Evolutionary conservation across 2,797 vertebrate species (phyloP).

Genomic region (Danio jaintianensis): DNA sequence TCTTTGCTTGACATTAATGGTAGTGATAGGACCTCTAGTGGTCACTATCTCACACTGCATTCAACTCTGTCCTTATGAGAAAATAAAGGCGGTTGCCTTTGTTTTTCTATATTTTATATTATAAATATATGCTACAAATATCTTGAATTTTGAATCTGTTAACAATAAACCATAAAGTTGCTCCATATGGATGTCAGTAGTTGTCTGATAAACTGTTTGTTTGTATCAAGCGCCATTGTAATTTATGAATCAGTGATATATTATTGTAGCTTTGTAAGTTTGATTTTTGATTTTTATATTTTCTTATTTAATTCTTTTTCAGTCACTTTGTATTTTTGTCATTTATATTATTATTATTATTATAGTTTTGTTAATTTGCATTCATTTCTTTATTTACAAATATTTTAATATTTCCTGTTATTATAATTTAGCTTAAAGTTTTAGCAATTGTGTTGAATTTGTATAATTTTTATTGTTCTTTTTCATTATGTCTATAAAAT

Average conservation of each 20-base stretch:
- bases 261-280: background rate
- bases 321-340: too few relatives aligned
- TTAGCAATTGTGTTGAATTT: background rate
- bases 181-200: background rate
- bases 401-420: background rate
- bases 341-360: too few relatives aligned
- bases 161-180: background rate
- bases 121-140: background rate
- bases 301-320: background rate
- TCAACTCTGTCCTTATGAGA: background rate
- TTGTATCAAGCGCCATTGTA: background rate
- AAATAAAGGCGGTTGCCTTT: background rate
- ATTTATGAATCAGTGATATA: background rate
- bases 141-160: background rate
- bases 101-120: background rate
- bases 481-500: too few relatives aligned
- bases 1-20: conserved; percentile 36
- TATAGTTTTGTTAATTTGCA: background rate
- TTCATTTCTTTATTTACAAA: background rate
- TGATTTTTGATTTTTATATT: background rate
- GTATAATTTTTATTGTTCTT: too few relatives aligned
- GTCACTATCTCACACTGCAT: conserved; percentile 25
- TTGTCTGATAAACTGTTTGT: background rate
- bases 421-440: background rate
- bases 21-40: conserved; percentile 60